A percentile compares a stretch with the other conserved stretches of the same genome.
These are phyloP conservation scores for Acanthurus leucopareius DNA, from an alignment of 2,797 vertebrate species.

Conservation along the genomic window DNA sequence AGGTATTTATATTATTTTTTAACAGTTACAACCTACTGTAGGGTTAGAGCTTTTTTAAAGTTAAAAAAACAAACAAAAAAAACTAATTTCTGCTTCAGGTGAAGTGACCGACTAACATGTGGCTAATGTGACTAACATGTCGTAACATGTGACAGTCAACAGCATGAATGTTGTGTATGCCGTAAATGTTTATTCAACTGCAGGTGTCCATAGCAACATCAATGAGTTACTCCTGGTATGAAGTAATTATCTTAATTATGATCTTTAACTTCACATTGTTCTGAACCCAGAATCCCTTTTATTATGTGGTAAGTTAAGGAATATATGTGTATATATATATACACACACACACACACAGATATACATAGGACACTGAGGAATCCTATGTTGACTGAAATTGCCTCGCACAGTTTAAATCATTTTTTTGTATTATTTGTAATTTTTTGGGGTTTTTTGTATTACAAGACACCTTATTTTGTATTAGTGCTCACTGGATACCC, in stretches of 20 bases:
- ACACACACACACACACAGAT: too few species aligned
- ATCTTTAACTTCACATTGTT: neutral
- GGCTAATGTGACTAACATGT: too few species aligned
- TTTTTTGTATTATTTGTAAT: too few species aligned
- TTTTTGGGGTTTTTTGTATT: too few species aligned
- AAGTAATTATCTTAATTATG: neutral
- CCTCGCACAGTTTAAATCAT: too few species aligned
- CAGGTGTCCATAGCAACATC: neutral
- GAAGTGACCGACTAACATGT: too few species aligned
- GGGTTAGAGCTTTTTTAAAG: neutral
- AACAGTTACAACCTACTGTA: neutral
- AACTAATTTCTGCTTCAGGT: too few species aligned
- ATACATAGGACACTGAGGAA: neutral
- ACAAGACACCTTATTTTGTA: neutral
- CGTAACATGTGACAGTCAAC: neutral
- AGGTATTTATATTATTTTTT: conserved; percentile 3
- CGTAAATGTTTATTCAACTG: neutral
- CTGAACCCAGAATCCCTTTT: neutral
- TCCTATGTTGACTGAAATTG: neutral
- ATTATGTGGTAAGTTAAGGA: too few species aligned
- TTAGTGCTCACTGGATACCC: neutral
- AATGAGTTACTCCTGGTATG: neutral
- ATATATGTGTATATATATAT: too few species aligned
- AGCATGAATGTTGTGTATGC: neutral
- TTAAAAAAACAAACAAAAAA: too few species aligned